These are phyloP conservation scores for mouse (Mus musculus) DNA, from an alignment of 2,113 vertebrate species.

Conservation along the genomic window DNA sequence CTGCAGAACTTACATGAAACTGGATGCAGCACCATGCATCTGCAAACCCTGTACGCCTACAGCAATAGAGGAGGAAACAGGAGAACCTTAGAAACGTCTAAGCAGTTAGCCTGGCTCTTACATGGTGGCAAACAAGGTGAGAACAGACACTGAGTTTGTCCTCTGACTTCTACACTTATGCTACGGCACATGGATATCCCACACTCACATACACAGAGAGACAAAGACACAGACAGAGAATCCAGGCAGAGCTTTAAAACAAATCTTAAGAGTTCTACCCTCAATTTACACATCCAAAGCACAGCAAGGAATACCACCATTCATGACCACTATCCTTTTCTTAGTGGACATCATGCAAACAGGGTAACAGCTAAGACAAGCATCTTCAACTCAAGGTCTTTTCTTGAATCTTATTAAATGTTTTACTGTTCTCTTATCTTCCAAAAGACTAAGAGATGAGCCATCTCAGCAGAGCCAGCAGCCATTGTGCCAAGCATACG, in stretches of 20 bases:
- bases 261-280: not conserved
- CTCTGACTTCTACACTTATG: not conserved
- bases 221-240: not conserved
- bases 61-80: not conserved
- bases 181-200: not conserved
- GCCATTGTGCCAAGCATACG: not conserved
- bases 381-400: not conserved
- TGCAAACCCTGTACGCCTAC: not conserved
- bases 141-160: not conserved
- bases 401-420: not conserved
- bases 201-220: too few relatives aligned
- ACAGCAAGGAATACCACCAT: not conserved
- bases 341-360: not conserved
- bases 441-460: not conserved
- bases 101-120: not conserved
- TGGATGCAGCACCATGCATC: not conserved
- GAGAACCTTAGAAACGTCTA: too few relatives aligned
- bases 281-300: constrained; percentile 6
- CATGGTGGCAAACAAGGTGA: not conserved
- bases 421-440: not conserved
- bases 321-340: not conserved
- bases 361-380: not conserved
- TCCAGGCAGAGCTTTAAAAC: not conserved
- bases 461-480: not conserved
- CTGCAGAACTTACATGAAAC: too few relatives aligned